phyloP scores from a whole-genome alignment of 1,140 invertebrate species.

The Homarus americanus region DNA sequence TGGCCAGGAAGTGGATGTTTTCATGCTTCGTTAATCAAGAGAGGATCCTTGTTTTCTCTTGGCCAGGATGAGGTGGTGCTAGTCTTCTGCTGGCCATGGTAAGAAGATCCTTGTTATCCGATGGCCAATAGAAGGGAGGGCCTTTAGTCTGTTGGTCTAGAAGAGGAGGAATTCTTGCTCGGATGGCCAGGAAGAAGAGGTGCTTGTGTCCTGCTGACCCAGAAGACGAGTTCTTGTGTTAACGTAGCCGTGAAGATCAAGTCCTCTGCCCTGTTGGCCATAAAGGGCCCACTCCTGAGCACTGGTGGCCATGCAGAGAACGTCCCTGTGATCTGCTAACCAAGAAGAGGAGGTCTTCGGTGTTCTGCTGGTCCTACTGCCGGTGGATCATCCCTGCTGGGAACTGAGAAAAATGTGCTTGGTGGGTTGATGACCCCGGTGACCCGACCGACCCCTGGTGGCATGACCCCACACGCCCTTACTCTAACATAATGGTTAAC shows the following conservation, averaged over 20 bases:
- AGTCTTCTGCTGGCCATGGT: too few species aligned
- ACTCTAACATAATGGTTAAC: background rate
- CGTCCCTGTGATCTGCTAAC: background rate
- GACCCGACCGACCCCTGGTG: background rate
- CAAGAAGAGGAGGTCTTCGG: background rate
- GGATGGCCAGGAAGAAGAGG: too few species aligned
- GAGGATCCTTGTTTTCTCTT: too few species aligned
- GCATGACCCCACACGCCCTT: background rate
- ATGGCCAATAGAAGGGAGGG: too few species aligned
- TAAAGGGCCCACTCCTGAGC: background rate
- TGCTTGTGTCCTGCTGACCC: too few species aligned
- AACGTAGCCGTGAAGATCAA: background rate
- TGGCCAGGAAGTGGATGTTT: too few species aligned
- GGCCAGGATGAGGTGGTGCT: too few species aligned
- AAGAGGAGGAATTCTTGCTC: too few species aligned
- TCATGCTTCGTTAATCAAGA: too few species aligned
- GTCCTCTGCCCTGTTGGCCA: background rate
- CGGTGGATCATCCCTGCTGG: background rate
- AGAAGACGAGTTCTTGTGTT: too few species aligned
- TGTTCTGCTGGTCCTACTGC: background rate
- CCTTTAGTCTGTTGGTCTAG: too few species aligned
- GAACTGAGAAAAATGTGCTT: background rate
- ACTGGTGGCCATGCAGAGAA: background rate
- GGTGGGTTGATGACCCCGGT: background rate
- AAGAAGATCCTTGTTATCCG: too few species aligned